Base-by-base conservation (phyloP, 2,113 vertebrate species). In the Felis chaus region DNA sequence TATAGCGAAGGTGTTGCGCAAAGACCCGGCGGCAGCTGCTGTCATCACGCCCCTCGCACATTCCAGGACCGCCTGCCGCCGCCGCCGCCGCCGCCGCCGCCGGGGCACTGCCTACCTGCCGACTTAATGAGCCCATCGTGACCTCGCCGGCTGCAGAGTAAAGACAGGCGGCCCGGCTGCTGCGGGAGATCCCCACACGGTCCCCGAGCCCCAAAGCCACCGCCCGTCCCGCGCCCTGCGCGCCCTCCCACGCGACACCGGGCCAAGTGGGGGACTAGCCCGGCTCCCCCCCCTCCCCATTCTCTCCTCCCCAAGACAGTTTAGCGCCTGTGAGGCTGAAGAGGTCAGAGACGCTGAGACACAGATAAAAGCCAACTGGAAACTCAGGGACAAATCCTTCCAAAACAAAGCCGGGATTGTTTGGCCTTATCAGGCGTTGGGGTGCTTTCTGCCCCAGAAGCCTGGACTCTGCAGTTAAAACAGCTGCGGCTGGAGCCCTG, bases 1-100 rank as follows among this genome's bases (percentile, higher is more conserved):
- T 99, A 99, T 98, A 98, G 98, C 97, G 68, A 88, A 98, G 98
- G 98, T 98, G 98, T 99, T 99, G 98, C 98, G 98, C 98, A 99
- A 99, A 99, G 98, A 41, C 76, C 97, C 48, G 84, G 87, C 87
- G 82, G 97, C 97, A 2, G 98, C 97, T 97, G 98, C 98, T 98
- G 97, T 98, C 98, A 98, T 98, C 98, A 99, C 98, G 98, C 95
- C 98, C 71, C 97, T 96, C 97, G 98, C 97, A 96, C 99, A 99
- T 99, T 99, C 99, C 97, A 76, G 97, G 97, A 90, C 98, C 88
- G 92, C 97, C 97, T 78, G 96, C 91, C 27, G 94, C 95, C 45
- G 94, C 95, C 45, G 45, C 45, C 98, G 96, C 91, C 27, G 94
- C 95, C 45, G 94, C 95, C 45, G 45, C 45, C 98, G 97, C 98